phyloP scores from a whole-genome alignment of 2,888 invertebrate species.

The Kuschelorhynchus macadamiae region DNA sequence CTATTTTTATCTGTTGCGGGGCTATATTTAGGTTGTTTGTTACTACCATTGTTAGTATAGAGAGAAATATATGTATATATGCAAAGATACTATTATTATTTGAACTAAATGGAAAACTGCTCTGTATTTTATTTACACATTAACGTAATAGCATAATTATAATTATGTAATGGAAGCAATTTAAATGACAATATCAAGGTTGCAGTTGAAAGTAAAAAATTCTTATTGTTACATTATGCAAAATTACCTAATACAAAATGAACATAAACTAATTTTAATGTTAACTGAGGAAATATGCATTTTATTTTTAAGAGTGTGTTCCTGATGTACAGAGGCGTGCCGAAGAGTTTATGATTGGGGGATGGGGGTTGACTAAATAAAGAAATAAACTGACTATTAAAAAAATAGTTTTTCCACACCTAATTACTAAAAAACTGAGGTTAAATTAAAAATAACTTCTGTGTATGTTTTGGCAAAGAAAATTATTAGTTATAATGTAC shows the following conservation, averaged over 20 bases:
- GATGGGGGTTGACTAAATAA: too few relatives aligned
- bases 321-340: background rate
- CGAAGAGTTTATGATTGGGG: background rate
- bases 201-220: constrained; percentile 26
- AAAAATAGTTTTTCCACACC: too few relatives aligned
- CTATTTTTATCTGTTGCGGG: too few relatives aligned
- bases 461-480: too few relatives aligned
- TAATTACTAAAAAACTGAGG: too few relatives aligned
- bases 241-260: constrained; percentile 5
- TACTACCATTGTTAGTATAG: too few relatives aligned
- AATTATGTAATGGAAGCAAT: constrained; percentile 19
- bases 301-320: background rate
- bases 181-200: constrained; percentile 33
- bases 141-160: constrained; percentile 19
- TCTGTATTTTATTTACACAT: constrained; percentile 6
- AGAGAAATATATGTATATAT: too few relatives aligned
- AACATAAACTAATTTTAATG: background rate
- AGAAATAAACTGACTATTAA: too few relatives aligned
- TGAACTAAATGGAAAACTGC: constrained; percentile 1
- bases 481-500: too few relatives aligned
- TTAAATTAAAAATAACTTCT: too few relatives aligned
- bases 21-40: too few relatives aligned
- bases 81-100: constrained; percentile 9
- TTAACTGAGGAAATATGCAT: background rate
- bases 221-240: constrained; percentile 25